Base-by-base conservation (phyloP, 1,140 invertebrate species). In the Eciton burchellii region DNA sequence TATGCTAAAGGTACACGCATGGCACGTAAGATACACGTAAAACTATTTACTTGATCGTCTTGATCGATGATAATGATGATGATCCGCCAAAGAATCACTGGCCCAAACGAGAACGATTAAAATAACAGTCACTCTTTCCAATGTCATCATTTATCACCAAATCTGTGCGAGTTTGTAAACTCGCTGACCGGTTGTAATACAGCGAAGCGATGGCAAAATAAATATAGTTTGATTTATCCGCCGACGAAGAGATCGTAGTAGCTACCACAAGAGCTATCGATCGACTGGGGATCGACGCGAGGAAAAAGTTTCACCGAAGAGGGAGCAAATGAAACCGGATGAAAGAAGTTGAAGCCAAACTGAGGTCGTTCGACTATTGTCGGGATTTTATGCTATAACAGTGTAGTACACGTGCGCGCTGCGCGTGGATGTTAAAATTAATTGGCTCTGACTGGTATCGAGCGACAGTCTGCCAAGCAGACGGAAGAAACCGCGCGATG, bases 41-140 rank as follows among this genome's bases (percentile, higher is more conserved):
- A 19, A 9, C 19, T 11, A 85, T 85, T 90, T 81, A 91, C 90
- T 79, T n/a, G 88, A 85, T 59, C 83, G 60, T 54, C 83, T 90
- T 35, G 76, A 49, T 43, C 83, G 89, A 43, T 84, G 81, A 70
- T 70, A 35, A 35, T 35, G 81, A 70, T 70, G 29, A 66, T 16
- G 57, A 24, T 29, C 52, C 11, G 82, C 81, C 59, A 82, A 68
- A 41, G 84, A 66, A 66, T 49, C 83, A 82, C 72, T 12, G 47
- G 62, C 82, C 45, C 63, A 85, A 79, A 81, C 47, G 12, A 86
- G 26, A 29, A 89, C 81, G 21, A 89, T 60, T 19, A 77, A 68
- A 74, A 82, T 82, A 47, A 85, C 21, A 68, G 84, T 62, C 11
- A 85, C 59, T 47, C 60, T 74, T 73, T 52, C 14, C 56, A 43